Conservation (phyloP, 2,797 vertebrate genomes). For the Pristis pectinata region DNA sequence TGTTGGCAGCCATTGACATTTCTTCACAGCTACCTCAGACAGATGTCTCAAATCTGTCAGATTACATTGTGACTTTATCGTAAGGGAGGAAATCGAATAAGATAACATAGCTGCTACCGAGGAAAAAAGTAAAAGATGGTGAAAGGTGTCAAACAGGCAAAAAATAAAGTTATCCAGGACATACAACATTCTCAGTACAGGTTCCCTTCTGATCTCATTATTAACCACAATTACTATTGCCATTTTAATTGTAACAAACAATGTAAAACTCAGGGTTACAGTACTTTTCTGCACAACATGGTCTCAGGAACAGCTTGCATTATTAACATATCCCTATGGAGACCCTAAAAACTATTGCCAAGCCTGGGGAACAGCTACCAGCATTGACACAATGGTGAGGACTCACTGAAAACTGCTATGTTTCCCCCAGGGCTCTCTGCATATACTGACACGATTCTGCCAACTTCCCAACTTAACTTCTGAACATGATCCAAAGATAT, state of each 20-base stretch:
- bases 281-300: neutral
- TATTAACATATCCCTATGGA: neutral
- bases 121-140: neutral
- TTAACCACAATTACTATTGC: neutral
- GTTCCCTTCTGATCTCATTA: neutral
- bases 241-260: neutral
- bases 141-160: neutral
- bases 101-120: neutral
- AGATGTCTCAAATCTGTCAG: constrained; percentile 31
- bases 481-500: neutral
- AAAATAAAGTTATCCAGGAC: constrained; percentile 3
- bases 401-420: neutral
- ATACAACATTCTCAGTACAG: neutral
- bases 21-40: constrained; percentile 14
- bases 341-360: neutral
- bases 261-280: neutral
- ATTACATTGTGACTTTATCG: constrained; percentile 14
- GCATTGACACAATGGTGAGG: neutral
- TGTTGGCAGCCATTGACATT: constrained; percentile 29
- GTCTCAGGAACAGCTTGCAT: neutral
- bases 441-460: neutral
- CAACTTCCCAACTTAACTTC: neutral
- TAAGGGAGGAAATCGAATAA: constrained; percentile 13
- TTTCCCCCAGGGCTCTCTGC: too few species aligned
- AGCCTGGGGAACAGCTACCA: neutral